Base-by-base conservation (phyloP, 2,888 invertebrate genomes). In the Drosophila stalkeri region DNA sequence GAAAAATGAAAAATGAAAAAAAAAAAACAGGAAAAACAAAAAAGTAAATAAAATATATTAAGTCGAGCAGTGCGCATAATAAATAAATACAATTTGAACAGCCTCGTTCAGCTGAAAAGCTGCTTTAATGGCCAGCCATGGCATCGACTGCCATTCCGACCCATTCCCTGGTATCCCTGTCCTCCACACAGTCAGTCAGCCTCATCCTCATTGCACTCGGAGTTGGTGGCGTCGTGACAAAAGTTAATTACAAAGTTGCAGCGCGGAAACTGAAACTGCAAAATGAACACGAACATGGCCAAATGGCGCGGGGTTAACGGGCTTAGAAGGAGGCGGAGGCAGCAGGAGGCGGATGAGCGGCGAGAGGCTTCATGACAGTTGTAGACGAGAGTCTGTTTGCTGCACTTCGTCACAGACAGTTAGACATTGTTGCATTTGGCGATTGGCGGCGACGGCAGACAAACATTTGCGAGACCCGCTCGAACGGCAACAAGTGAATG, bases 201-300 rank as follows among this genome's bases (percentile, higher is more conserved):
- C 37, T 18, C 31, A 54, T 60, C 59, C 43, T 18, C 59, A 23
- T 16, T 39, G 54, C 43, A 41, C 6, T 49, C 39, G 37, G 35
- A 56, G 64, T 46, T 35, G 27, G n/a, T 66, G 47, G 55, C 70
- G 77, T 84, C 91, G 91, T 91, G 91, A 91, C 91, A 91, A 90
- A 90, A 90, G 88, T 91, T 91, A 91, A 91, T 91, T 91, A 91
- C 88, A 90, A 90, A 84, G 81, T 90, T 86, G 89, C 84, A 82
- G 81, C 82, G 76, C 73, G 77, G 75, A 75, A 78, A 80, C 84
- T 72, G 75, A 75, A 80, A 80, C 84, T 75, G 75, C 77, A 72
- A 80, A 85, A 75, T 73, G 75, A 81, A 75, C 80, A 86, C 88
- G 82, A 82, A 84, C 75, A 70, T 63, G 77, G 76, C 63, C 52